phyloP scores from a whole-genome alignment of 2,797 vertebrate species.

The Phoebastria nigripes region DNA sequence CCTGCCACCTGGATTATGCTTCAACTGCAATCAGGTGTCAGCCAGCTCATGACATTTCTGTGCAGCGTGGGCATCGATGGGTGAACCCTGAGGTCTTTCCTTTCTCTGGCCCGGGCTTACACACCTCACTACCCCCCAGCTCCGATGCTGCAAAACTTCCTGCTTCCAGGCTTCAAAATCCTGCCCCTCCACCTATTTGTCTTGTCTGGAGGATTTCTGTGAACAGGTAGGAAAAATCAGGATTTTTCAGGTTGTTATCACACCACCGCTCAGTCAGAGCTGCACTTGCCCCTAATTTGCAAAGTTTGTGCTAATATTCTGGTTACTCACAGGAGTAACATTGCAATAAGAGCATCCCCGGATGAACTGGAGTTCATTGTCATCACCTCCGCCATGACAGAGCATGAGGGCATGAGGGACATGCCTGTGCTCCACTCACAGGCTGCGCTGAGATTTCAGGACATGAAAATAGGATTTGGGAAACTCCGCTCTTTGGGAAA shows the following conservation, averaged over 20 bases:
- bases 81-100: background rate
- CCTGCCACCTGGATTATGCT: background rate
- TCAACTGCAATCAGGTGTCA: background rate
- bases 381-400: accelerated
- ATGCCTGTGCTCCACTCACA: background rate
- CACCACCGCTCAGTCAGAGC: background rate
- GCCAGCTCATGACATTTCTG: background rate
- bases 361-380: background rate
- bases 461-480: background rate
- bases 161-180: background rate
- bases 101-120: background rate
- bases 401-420: background rate
- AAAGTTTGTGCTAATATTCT: background rate
- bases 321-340: background rate
- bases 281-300: background rate
- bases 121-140: background rate
- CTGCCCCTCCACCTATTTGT: background rate
- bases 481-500: background rate
- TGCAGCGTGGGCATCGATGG: background rate
- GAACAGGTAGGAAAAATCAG: background rate
- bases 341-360: background rate
- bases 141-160: background rate
- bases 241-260: background rate
- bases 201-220: background rate
- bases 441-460: background rate